phyloP scores from a whole-genome alignment of 2,113 vertebrate species.

The Lophochroa leadbeateri region DNA sequence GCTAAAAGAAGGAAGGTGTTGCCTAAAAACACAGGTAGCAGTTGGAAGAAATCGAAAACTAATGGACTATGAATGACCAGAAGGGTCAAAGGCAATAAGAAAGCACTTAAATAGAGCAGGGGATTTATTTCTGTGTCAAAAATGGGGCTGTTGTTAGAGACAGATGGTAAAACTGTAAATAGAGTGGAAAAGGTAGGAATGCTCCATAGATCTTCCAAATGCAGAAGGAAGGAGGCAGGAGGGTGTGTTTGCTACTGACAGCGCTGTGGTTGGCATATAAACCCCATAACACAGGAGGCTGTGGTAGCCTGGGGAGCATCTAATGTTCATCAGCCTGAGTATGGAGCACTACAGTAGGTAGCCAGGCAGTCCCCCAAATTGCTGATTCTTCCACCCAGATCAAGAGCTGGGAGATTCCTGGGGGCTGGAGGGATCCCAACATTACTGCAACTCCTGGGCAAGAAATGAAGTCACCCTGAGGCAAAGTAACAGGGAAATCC shows the following conservation, averaged over 20 bases:
- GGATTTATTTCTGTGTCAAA: background rate
- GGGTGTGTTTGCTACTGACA: background rate
- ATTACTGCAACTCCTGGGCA: background rate
- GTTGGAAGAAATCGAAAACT: background rate
- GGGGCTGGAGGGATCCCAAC: background rate
- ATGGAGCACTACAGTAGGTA: background rate
- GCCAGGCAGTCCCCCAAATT: background rate
- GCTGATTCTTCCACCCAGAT: background rate
- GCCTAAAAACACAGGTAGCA: background rate
- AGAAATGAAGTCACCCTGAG: background rate
- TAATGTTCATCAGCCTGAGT: background rate
- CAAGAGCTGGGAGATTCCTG: background rate
- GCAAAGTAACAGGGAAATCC: background rate
- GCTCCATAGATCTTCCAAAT: background rate
- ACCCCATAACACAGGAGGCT: background rate
- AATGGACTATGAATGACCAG: constrained; percentile 1
- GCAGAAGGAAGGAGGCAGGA: background rate
- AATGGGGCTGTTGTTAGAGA: background rate
- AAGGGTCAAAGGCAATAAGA: background rate
- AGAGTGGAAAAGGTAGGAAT: background rate
- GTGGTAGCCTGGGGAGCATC: background rate
- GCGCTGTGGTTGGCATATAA: background rate
- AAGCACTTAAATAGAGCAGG: constrained; percentile 9
- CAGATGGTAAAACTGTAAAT: background rate
- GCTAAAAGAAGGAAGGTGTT: background rate